Percentiles rank a stretch among this genome's conserved stretches.
These are phyloP conservation scores for Sciurus carolinensis DNA, from an alignment of 2,797 vertebrate genomes.

Conservation along the genomic window DNA sequence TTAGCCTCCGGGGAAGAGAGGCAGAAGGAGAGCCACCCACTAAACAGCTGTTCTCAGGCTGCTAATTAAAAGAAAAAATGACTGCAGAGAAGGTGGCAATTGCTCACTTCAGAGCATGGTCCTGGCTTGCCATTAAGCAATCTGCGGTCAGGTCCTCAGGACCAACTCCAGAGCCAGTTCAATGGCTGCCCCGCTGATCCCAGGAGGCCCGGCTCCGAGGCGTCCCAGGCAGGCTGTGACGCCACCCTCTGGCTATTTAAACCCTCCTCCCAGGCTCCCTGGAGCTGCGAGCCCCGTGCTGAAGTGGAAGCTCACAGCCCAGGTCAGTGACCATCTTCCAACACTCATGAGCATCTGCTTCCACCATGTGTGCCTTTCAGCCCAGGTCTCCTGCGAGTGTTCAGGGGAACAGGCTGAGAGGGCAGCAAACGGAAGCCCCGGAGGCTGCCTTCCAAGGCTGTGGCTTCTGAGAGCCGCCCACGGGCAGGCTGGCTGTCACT, in stretches of 20 bases:
- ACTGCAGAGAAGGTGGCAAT: background rate
- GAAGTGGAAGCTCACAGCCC: background rate
- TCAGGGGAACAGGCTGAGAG: background rate
- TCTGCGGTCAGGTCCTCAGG: background rate
- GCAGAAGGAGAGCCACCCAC: slow-evolving; percentile 40
- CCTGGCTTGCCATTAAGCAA: background rate
- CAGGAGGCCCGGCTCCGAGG: background rate
- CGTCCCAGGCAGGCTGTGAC: background rate
- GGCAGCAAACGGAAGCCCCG: background rate
- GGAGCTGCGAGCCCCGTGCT: background rate
- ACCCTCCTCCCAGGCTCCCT: background rate
- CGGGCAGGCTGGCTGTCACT: background rate
- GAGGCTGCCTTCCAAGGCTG: background rate
- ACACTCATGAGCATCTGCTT: background rate
- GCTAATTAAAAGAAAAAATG: slow-evolving; percentile 9
- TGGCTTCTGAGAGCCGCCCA: background rate
- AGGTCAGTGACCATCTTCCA: background rate
- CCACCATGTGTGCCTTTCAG: background rate
- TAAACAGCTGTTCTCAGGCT: slow-evolving; percentile 10
- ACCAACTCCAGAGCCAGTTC: background rate
- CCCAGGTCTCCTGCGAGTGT: background rate
- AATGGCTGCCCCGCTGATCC: background rate
- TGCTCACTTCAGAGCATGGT: background rate
- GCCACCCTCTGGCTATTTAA: background rate
- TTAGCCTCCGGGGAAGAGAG: slow-evolving; percentile 7